Percentiles rank a stretch among this genome's conserved stretches.
Evolutionary conservation across 2,888 invertebrate species (phyloP).

Genomic region (Tipula unca): DNA sequence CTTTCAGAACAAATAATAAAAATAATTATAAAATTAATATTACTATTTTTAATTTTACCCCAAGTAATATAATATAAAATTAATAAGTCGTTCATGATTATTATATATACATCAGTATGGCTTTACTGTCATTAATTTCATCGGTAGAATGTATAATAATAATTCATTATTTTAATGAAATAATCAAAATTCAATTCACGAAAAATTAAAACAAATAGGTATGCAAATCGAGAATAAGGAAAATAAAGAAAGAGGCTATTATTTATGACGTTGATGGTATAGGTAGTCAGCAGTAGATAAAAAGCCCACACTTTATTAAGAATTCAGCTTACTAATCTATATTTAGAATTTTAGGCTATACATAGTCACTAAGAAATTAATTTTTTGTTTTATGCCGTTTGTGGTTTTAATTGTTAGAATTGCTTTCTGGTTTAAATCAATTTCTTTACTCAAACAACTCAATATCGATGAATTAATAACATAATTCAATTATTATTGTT

Average conservation of each 20-base stretch:
- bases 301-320: neutral
- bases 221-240: neutral
- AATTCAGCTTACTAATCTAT: neutral
- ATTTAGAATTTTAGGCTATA: too few species aligned
- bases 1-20: neutral
- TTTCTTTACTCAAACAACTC: neutral
- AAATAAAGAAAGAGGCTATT: neutral
- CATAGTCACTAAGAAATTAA: neutral
- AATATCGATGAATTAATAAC: neutral
- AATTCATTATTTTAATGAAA: neutral
- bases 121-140: neutral
- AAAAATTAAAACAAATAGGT: neutral
- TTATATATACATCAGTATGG: neutral
- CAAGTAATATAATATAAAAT: neutral
- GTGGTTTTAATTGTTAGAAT: neutral
- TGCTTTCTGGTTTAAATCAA: neutral
- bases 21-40: neutral
- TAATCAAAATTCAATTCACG: neutral
- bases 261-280: neutral
- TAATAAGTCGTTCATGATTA: neutral
- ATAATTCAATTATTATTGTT: neutral
- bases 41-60: neutral
- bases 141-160: neutral
- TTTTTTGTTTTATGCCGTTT: neutral
- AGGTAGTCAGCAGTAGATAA: neutral